phyloP scores from a whole-genome alignment of 1,140 invertebrate species.

The Stegodyphus mimosarum region DNA sequence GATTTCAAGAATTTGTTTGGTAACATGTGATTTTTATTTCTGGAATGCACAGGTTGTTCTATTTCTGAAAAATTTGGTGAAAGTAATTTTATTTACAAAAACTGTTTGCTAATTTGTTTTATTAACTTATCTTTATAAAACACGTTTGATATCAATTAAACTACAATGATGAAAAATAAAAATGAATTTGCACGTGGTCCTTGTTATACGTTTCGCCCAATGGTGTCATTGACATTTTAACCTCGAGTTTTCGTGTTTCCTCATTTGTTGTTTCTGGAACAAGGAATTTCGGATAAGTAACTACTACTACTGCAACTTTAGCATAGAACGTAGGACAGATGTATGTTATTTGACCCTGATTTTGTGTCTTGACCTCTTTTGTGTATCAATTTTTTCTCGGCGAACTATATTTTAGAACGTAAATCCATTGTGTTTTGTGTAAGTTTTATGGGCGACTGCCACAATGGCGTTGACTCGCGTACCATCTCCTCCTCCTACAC shows the following conservation, averaged over 20 bases:
- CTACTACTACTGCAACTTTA: slow-evolving; percentile 54
- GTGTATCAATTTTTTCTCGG: not conserved
- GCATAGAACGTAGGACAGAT: slow-evolving; percentile 43
- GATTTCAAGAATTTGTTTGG: too few relatives aligned
- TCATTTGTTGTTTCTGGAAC: slow-evolving; percentile 59
- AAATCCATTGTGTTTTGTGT: not conserved
- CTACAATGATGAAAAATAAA: too few relatives aligned
- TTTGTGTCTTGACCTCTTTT: slow-evolving; percentile 33
- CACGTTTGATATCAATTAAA: not conserved
- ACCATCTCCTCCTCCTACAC: slow-evolving; percentile 62
- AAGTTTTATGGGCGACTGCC: slow-evolving; percentile 21
- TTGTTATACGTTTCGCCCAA: slow-evolving; percentile 54
- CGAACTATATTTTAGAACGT: not conserved
- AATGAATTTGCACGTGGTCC: slow-evolving; percentile 55
- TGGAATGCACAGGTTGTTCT: too few relatives aligned
- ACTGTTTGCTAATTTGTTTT: not conserved
- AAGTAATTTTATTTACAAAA: too few relatives aligned
- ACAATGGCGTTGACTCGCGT: slow-evolving; percentile 62
- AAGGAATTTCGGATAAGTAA: slow-evolving; percentile 56
- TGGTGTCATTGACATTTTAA: slow-evolving; percentile 60
- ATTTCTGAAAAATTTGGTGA: too few relatives aligned
- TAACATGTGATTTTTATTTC: too few relatives aligned
- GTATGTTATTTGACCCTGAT: slow-evolving; percentile 44
- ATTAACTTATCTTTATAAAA: not conserved
- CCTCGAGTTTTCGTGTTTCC: slow-evolving; percentile 59